Percentiles rank a stretch among this genome's conserved stretches.
These are phyloP conservation scores for Diarsia brunnea DNA, from an alignment of 2,888 invertebrate genomes.

Conservation along the genomic window DNA sequence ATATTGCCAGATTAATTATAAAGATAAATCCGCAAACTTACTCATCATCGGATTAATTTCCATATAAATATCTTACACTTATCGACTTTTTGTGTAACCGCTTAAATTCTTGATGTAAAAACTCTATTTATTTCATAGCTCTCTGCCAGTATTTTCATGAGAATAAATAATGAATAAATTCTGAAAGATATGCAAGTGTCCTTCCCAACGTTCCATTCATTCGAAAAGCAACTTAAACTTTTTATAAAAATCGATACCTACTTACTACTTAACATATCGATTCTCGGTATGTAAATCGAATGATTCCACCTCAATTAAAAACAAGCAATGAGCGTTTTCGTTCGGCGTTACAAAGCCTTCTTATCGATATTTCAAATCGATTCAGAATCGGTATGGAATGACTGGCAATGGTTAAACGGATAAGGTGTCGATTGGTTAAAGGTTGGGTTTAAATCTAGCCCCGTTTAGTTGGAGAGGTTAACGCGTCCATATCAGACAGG, in stretches of 20 bases:
- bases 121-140: conserved; percentile 14
- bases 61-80: conserved; percentile 23
- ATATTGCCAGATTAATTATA: conserved; percentile 37
- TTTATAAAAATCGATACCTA: conserved; percentile 18
- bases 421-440: conserved; percentile 28
- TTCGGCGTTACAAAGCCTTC: conserved; percentile 52
- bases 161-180: conserved; percentile 39
- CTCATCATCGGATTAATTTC: conserved; percentile 6
- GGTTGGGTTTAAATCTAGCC: conserved; percentile 31
- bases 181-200: conserved; percentile 17
- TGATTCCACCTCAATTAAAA: conserved; percentile 65
- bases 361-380: conserved; percentile 62
- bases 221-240: conserved; percentile 31
- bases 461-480: conserved; percentile 13
- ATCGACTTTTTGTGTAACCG: conserved; percentile 10
- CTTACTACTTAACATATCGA: conserved; percentile 56
- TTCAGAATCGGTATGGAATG: conserved; percentile 44
- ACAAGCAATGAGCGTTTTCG: conserved; percentile 53
- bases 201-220: conserved; percentile 18
- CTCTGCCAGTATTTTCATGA: conserved; percentile 24
- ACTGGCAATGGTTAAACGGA: conserved; percentile 43
- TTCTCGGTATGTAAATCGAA: conserved; percentile 66
- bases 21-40: conserved; percentile 29
- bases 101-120: conserved; percentile 20
- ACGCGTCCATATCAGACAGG: not conserved